Evolutionary conservation across 2,113 vertebrate species (phyloP).

Genomic region (Corynorhinus townsendii): DNA sequence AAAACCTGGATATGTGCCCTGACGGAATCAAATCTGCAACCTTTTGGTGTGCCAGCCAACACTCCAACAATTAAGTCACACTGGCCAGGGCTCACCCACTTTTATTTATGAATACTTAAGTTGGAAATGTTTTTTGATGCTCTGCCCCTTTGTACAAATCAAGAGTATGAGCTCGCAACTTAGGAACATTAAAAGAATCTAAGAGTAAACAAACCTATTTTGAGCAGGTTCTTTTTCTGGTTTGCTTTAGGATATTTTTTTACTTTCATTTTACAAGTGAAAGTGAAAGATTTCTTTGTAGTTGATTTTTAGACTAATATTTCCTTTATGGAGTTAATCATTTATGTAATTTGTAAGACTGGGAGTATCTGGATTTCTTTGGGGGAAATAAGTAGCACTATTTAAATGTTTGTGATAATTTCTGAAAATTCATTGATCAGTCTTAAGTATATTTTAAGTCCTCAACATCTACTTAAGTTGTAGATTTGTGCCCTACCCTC

Average conservation of each 20-base stretch:
- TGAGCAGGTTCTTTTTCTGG: background rate
- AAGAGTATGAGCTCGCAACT: background rate
- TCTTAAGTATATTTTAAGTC: background rate
- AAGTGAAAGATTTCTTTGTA: constrained; percentile 51
- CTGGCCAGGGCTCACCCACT: background rate
- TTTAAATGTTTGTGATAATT: constrained; percentile 14
- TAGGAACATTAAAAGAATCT: background rate
- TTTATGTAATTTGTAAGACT: background rate
- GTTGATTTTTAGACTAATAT: background rate
- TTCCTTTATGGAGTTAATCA: background rate
- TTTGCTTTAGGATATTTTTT: background rate
- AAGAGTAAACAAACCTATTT: constrained; percentile 15
- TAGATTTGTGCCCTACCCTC: background rate
- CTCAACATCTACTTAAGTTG: background rate
- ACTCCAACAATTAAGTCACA: background rate
- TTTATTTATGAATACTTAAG: background rate
- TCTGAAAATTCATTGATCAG: background rate
- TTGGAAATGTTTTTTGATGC: constrained; percentile 19
- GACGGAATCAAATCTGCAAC: background rate
- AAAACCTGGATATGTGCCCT: background rate
- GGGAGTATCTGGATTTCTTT: constrained; percentile 4
- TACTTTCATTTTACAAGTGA: constrained; percentile 42
- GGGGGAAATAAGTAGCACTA: background rate
- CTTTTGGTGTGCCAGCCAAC: background rate
- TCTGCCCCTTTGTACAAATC: background rate